These are phyloP conservation scores for Trachythela sp. DNA, from an alignment of 64 coral and sea anemone genomes.

Conservation along the genomic window DNA sequence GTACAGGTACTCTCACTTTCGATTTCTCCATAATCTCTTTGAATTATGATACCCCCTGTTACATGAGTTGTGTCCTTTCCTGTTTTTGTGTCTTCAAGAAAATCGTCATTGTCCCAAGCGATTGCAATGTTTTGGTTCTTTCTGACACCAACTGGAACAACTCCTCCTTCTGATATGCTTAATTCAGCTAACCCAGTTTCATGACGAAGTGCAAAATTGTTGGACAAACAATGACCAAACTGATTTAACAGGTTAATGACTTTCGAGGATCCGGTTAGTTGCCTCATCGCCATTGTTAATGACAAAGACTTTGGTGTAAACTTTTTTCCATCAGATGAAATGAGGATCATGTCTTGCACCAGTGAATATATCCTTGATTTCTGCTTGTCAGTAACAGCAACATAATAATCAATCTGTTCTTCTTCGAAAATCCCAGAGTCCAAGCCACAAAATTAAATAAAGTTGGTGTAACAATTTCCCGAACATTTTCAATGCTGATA, in stretches of 20 bases:
- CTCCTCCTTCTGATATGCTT: background rate
- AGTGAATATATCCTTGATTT: background rate
- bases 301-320: constrained; percentile 13
- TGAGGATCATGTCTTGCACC: background rate
- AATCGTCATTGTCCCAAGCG: constrained; percentile 6
- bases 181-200: constrained; percentile 7
- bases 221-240: background rate
- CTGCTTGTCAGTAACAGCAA: constrained; percentile 9
- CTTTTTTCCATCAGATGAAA: constrained; percentile 1
- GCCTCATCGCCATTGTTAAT: constrained; percentile 28
- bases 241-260: background rate
- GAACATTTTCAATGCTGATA: background rate
- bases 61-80: constrained; percentile 30
- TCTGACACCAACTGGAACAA: constrained; percentile 8
- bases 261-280: background rate
- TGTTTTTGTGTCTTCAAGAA: constrained; percentile 6
- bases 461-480: background rate
- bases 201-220: constrained; percentile 12
- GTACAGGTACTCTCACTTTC: background rate
- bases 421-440: constrained; percentile 20
- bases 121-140: constrained; percentile 7
- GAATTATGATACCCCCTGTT: background rate
- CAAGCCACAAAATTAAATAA: constrained; percentile 12
- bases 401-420: background rate
- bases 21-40: background rate